Conservation (phyloP, 2,797 vertebrate genomes). For the Ateles fusciceps region DNA sequence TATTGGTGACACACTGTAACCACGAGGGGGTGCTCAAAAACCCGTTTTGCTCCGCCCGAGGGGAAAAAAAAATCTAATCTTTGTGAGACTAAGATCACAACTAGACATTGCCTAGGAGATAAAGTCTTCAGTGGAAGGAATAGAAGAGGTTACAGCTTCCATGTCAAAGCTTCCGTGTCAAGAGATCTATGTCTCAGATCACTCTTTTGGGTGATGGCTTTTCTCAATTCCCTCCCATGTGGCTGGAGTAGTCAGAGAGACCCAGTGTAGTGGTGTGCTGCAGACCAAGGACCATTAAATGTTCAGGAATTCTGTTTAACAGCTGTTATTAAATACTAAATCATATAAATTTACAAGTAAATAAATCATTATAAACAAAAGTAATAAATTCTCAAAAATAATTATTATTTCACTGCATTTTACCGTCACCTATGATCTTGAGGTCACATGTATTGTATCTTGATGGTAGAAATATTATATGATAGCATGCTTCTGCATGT, state of each 20-base stretch:
- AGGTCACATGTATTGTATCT: neutral
- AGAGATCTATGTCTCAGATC: neutral
- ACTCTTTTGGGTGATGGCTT: neutral
- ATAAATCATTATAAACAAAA: neutral
- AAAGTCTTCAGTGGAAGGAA: neutral
- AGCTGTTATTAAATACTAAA: constrained; percentile 6
- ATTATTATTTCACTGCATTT: neutral
- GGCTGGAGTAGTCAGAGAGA: neutral
- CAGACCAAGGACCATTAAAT: neutral
- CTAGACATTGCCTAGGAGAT: neutral
- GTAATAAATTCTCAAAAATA: neutral
- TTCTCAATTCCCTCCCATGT: neutral
- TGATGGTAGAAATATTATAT: neutral
- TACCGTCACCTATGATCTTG: neutral
- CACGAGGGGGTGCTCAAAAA: neutral
- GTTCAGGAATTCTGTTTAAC: constrained; percentile 17
- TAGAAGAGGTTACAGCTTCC: neutral
- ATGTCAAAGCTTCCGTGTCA: neutral
- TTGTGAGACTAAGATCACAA: neutral
- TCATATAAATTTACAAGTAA: neutral
- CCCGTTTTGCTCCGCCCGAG: neutral
- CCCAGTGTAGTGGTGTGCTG: neutral
- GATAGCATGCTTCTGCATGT: neutral
- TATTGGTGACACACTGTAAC: neutral
- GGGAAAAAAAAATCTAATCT: neutral